Percentiles rank a stretch among this genome's conserved stretches.
These are phyloP conservation scores for Pristionchus fissidentatus DNA, from an alignment of 2,888 invertebrate species.

Conservation along the genomic window DNA sequence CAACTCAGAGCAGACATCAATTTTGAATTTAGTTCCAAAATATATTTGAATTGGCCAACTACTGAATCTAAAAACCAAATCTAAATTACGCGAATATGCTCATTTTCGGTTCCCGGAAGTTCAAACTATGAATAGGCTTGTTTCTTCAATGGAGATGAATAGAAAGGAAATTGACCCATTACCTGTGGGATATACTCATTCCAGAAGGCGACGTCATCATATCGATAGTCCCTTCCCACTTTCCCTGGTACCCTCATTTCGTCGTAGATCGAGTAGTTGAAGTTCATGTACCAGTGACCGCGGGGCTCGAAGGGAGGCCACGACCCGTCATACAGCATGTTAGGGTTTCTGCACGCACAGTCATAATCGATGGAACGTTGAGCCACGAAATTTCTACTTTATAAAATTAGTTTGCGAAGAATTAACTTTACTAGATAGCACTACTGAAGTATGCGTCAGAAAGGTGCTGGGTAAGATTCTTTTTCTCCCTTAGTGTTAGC, in stretches of 20 bases:
- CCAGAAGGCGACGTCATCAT: conserved; percentile 72
- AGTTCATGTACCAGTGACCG: conserved; percentile 74
- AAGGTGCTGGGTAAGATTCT: not conserved
- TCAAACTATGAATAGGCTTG: no score
- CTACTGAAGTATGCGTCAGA: no score
- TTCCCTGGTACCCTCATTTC: conserved; percentile 63
- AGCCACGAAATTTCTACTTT: no score
- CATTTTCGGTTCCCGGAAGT: no score
- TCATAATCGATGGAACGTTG: no score
- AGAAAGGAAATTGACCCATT: not conserved
- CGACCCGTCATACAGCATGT: conserved; percentile 66
- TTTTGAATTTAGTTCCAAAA: not conserved
- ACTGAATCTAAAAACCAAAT: not conserved
- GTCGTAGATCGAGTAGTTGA: conserved; percentile 68
- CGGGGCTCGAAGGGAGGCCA: conserved; percentile 72
- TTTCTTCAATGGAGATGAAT: not conserved
- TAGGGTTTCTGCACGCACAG: conserved; percentile 68
- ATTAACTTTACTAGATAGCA: no score
- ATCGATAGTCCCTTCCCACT: conserved; percentile 69
- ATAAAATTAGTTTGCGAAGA: no score
- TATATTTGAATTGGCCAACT: no score
- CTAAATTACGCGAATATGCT: not conserved
- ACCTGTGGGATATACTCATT: conserved; percentile 73
- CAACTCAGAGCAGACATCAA: no score
- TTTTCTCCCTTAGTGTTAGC: not conserved